Conservation (phyloP, 2,888 invertebrate species). For the Homarus gammarus region DNA sequence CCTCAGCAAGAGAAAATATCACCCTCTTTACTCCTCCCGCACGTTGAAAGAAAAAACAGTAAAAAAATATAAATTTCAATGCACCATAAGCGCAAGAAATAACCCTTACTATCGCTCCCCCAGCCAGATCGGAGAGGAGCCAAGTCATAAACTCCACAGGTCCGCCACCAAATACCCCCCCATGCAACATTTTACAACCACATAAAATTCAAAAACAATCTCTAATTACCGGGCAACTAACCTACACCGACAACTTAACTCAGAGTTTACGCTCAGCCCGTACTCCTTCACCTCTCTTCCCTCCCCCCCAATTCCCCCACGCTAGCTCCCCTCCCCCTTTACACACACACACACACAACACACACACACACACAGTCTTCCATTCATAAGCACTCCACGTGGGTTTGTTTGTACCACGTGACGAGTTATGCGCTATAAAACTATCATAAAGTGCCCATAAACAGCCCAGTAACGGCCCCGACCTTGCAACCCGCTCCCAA, state of each 20-base stretch:
- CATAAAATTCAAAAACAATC: slow-evolving; percentile 69
- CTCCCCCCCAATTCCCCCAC: slow-evolving; percentile 16
- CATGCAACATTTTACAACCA: slow-evolving; percentile 69
- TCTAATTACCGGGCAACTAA: slow-evolving; percentile 67
- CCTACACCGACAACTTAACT: slow-evolving; percentile 68
- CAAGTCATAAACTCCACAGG: slow-evolving; percentile 54
- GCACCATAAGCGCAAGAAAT: slow-evolving; percentile 10
- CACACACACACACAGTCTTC: slow-evolving; percentile 62
- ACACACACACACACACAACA: slow-evolving; percentile 12
- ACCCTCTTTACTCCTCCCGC: background rate
- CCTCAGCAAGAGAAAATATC: background rate
- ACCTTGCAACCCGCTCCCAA: slow-evolving; percentile 61
- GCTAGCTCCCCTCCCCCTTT: background rate
- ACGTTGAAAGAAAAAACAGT: background rate
- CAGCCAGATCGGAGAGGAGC: slow-evolving; percentile 36
- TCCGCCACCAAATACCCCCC: slow-evolving; percentile 63
- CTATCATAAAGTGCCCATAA: slow-evolving; percentile 76
- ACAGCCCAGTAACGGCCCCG: slow-evolving; percentile 69
- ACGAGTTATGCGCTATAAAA: slow-evolving; percentile 75
- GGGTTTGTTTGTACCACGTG: slow-evolving; percentile 75
- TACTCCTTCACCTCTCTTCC: slow-evolving; percentile 16
- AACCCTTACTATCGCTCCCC: slow-evolving; percentile 1
- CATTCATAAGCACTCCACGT: slow-evolving; percentile 75
- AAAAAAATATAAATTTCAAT: no score
- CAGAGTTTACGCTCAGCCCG: slow-evolving; percentile 41